A percentile compares a stretch with the other conserved stretches of the same genome.
Evolutionary conservation across 2,888 invertebrate genomes (phyloP).

Genomic region (Villa cingulata): DNA sequence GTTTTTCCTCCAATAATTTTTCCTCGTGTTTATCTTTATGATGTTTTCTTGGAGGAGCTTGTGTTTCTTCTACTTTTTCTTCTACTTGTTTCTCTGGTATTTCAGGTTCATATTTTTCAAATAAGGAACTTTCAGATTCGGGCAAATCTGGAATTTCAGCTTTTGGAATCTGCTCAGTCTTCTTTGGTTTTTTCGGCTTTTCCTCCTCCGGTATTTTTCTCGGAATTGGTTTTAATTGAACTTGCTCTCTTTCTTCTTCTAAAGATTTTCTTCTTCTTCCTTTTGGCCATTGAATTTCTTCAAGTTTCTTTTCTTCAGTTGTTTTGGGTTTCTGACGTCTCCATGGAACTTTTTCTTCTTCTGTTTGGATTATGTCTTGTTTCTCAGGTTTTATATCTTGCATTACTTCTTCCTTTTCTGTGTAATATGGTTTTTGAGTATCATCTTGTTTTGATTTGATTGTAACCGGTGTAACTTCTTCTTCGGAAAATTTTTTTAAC

Average conservation of each 20-base stretch:
- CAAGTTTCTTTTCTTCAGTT: neutral
- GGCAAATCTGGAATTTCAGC: constrained; percentile 12
- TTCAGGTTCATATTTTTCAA: constrained; percentile 27
- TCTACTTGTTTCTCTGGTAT: constrained; percentile 23
- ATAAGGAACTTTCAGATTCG: too few relatives aligned
- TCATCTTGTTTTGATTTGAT: too few relatives aligned
- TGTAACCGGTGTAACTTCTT: too few relatives aligned
- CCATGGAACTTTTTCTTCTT: too few relatives aligned
- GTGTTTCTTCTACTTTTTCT: constrained; percentile 14
- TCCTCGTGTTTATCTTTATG: constrained; percentile 14
- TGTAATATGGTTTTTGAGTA: too few relatives aligned
- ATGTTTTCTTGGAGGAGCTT: constrained; percentile 20
- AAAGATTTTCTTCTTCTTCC: constrained; percentile 34
- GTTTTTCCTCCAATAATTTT: neutral
- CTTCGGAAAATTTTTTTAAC: too few relatives aligned
- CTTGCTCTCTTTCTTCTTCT: constrained; percentile 27
- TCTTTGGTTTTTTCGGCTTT: constrained; percentile 6
- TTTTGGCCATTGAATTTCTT: constrained; percentile 21
- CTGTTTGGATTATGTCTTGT: constrained; percentile 20
- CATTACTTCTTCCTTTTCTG: too few relatives aligned
- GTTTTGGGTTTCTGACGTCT: too few relatives aligned
- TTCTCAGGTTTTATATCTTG: neutral
- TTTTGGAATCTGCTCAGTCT: too few relatives aligned
- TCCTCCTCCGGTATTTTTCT: constrained; percentile 13
- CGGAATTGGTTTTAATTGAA: constrained; percentile 32